Evolutionary conservation across 2,113 vertebrate species (phyloP), one percentile per base, ranked within the genome.

Genomic region (Nothocercus julius): DNA sequence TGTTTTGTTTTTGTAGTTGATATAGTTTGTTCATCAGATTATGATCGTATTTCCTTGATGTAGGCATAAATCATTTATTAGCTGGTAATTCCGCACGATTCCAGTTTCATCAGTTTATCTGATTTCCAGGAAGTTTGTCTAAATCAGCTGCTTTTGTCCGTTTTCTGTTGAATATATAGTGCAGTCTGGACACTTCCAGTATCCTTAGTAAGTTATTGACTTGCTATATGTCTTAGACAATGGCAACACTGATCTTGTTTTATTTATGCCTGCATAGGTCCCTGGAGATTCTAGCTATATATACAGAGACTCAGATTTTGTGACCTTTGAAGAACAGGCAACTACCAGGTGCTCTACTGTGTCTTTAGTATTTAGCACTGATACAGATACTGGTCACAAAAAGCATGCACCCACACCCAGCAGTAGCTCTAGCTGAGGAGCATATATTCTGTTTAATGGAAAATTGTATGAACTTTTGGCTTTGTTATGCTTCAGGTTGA

Each of bases 371-470:
- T 89, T 94, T 85, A 27, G 28, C 81, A 27, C 30, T 17, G 27
- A 8, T 42, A 44, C 18, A 54, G 54, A 8, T 67, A 36, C 38
- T 19, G 21, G 28, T 68, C 91, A 64, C 27, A 45, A 44, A 59
- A 54, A 56, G 13, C 2, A 13, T 61, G 4, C 0, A 0, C 45
- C 72, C 64, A 5, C 0, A 0, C 45, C 72, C 34, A 59, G 21
- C 34, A 59, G 21, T 9, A 82, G 16, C 47, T 85, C 11, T 51
- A 38, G 9, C 40, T 82, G 15, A 66, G 67, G 47, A 51, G 14
- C 47, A 79, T 9, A 54, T 73, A 14, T 32, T 47, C 25, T 38
- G 10, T 61, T 79, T 6, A 83, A 30, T 54, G 28, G 30, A 42
- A 76, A 59, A 59, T 59, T 16, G 6, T 25, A 12, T 74, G 63